Evolutionary conservation across 2,797 vertebrate genomes (phyloP).

Genomic region (Syndactyla subalaris): DNA sequence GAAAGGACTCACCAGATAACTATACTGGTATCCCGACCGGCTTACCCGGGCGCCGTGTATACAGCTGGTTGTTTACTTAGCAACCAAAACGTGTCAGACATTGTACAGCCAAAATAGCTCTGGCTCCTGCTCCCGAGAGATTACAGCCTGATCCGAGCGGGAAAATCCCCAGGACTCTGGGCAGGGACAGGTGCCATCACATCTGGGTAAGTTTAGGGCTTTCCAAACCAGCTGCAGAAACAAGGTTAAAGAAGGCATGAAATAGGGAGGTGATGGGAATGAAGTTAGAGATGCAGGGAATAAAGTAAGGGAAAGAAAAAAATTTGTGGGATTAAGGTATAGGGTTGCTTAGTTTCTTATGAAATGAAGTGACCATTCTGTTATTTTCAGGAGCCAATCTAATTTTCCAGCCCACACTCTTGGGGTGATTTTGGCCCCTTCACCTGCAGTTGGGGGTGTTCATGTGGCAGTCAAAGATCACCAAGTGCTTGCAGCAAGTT

Average conservation of each 20-base stretch:
- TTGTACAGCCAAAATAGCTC: slow-evolving; percentile 24
- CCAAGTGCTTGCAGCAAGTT: slow-evolving; percentile 27
- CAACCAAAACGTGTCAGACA: neutral
- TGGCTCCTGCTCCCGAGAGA: neutral
- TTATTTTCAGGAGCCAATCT: neutral
- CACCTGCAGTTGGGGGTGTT: neutral
- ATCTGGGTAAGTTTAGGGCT: neutral
- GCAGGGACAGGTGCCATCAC: neutral
- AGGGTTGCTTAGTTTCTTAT: neutral
- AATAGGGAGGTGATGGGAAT: neutral
- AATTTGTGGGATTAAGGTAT: neutral
- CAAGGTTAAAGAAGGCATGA: neutral
- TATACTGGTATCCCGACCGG: neutral
- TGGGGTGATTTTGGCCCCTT: neutral
- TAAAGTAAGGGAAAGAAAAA: neutral
- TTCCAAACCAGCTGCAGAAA: neutral
- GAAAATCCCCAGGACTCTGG: slow-evolving; percentile 27
- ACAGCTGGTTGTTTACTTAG: slow-evolving; percentile 38
- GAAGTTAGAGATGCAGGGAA: neutral
- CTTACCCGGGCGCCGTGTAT: neutral
- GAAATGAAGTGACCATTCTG: neutral
- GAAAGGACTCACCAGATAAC: slow-evolving; percentile 45
- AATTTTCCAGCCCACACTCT: neutral
- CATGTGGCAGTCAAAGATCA: slow-evolving; percentile 46
- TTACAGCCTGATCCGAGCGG: neutral